Base-by-base conservation (phyloP, 2,797 vertebrate species). In the Triplophysa bombifrons region DNA sequence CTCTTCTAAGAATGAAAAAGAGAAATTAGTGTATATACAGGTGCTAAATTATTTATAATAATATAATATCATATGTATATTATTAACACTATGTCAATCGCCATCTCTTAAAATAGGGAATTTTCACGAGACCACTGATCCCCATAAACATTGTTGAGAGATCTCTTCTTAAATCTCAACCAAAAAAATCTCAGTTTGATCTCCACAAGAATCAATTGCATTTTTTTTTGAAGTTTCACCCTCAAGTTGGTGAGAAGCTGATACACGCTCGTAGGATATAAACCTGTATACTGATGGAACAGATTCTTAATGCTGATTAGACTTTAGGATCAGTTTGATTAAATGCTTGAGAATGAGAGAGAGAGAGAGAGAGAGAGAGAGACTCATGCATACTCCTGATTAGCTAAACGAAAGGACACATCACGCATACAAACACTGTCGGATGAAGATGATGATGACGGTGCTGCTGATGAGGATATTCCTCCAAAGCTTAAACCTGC, bases 381-480 rank as follows among this genome's bases (percentile, higher is more conserved):
- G 34, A 22, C 56, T 76, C 53, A 34, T 63, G 27, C 56, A 65
- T 77, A 74, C 58, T 74, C 70, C 70, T 82, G 74, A 84, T 84
- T 81, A 84, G 82, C 72, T 73, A 65, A 56, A 55, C 41, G 55
- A 79, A 19, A 72, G 66, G 55, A 74, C 70, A 50, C 76, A 53
- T 74, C 60, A 67, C 55, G 71, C 72, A 74, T 80, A 80, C 74
- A 85, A 72, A 65, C 65, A 68, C 80, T 51, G 80, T 56, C 46
- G 73, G 25, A 76, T 41, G 48, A 71, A 65, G 51, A 70, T 53
- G 63, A 71, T 76, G 61, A 72, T 16, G 61, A 75, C 55, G 34
- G 50, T 44, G 53, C 44, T 83, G 75, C 66, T 85, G 77, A 84
- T 77, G 78, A 78, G 76, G 38, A 65, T 20, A 44, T 51, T 74